Base-by-base conservation (phyloP, 1,140 invertebrate species). In the Vanessa tameamea region DNA sequence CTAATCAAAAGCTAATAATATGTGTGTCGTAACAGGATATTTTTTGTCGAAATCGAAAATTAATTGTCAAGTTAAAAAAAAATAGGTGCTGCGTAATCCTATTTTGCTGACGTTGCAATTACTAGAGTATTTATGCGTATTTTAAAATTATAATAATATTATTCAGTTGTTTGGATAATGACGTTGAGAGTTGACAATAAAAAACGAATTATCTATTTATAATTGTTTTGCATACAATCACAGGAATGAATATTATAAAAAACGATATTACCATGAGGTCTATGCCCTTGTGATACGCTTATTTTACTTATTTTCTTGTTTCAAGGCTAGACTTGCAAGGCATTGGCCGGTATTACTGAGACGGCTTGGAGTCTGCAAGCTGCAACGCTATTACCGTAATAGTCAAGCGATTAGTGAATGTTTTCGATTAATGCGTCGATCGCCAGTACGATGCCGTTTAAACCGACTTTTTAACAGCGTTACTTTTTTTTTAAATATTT, bases 351-450 rank as follows among this genome's bases (percentile, higher is more conserved):
- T 64, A 26, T 67, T 74, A 61, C 57, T 13, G 57, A 81, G 78
- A 84, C 77, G 65, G 77, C 77, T 78, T 68, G 81, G 81, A 82
- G 81, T 74, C 81, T 77, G 69, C 67, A 69, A 69, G 64, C 67
- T 76, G 75, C 71, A 69, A 71, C 16, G 64, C 61, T 79, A 79
- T 82, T 80, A 81, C 59, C 61, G 80, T 85, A 83, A 83, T 81
- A 80, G 78, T 64, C 66, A 71, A 75, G 77, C 75, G 80, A 85
- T 88, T 85, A 86, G 77, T 70, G 67, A 78, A 79, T 71, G 69
- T 13, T 48, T 79, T 73, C 76, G 69, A 80, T 82, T 82, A 82
- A 81, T 72, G 75, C 75, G 66, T 75, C 78, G 71, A 81, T 77
- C 79, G 76, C 76, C 80, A 53, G 66, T 59, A 64, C 16, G 37